Evolutionary conservation across 2,797 vertebrate genomes (phyloP).

Genomic region (Nasua narica): DNA sequence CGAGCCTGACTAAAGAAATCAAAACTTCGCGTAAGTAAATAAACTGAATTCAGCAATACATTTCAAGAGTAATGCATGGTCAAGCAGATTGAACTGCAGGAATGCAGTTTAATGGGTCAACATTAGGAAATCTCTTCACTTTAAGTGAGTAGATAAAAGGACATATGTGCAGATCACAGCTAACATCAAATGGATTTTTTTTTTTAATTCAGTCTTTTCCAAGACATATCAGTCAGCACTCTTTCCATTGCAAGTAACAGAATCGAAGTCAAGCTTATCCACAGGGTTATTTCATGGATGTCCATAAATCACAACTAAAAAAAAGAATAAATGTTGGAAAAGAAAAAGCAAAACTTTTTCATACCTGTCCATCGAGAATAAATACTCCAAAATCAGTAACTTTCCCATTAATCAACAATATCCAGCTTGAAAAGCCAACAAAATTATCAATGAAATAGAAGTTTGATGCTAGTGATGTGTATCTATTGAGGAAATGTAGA

Average conservation of each 20-base stretch:
- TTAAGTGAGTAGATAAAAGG: background rate
- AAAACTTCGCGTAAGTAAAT: background rate
- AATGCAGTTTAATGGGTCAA: background rate
- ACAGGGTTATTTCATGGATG: background rate
- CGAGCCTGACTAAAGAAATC: background rate
- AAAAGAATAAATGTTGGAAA: background rate
- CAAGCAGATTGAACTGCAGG: background rate
- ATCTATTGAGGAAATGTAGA: background rate
- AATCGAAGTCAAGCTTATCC: background rate
- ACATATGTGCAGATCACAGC: background rate
- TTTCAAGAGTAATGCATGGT: background rate
- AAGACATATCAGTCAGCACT: background rate
- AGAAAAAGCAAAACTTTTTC: background rate
- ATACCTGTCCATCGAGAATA: background rate
- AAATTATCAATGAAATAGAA: background rate
- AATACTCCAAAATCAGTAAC: conserved; percentile 14
- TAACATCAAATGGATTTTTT: background rate
- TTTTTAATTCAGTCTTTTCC: background rate
- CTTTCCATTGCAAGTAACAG: background rate
- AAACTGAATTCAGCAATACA: background rate
- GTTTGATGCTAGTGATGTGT: background rate
- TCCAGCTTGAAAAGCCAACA: background rate
- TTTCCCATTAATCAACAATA: conserved; percentile 33
- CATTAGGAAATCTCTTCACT: background rate
- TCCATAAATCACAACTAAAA: background rate